phyloP scores from a whole-genome alignment of 35 echinoderm and acorn worm genomes.

The Heliocidaris erythrogramma region DNA sequence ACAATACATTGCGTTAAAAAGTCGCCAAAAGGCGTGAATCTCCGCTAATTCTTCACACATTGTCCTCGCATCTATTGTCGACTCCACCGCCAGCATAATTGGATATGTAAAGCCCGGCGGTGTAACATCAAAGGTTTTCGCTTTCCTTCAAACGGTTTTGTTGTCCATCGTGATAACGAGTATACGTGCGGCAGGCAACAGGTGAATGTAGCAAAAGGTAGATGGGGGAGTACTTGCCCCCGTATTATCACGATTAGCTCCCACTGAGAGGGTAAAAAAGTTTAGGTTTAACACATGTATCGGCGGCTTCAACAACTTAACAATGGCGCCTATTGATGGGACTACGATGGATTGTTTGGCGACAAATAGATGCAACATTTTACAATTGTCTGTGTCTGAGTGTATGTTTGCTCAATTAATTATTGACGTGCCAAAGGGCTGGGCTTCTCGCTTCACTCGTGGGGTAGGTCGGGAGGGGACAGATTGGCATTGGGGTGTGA shows the following conservation, averaged over 20 bases:
- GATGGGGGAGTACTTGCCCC: not conserved
- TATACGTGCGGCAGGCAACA: not conserved
- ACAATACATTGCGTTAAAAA: not conserved
- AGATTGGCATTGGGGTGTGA: slow-evolving; percentile 7
- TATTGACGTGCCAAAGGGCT: slow-evolving; percentile 21
- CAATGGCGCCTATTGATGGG: not conserved
- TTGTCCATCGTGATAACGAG: not conserved
- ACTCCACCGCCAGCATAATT: not conserved
- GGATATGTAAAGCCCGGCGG: slow-evolving; percentile 29
- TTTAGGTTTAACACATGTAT: slow-evolving; percentile 1
- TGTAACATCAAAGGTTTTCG: not conserved
- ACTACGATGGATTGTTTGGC: not conserved
- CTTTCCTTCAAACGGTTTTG: not conserved
- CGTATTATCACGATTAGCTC: not conserved
- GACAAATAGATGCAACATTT: slow-evolving; percentile 23
- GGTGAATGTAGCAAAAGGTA: not conserved
- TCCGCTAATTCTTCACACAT: slow-evolving; percentile 2
- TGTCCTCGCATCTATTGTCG: not conserved
- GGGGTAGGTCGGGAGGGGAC: not conserved
- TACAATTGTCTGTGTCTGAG: not conserved
- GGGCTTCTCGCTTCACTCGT: not conserved
- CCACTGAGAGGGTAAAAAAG: not conserved
- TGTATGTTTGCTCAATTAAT: slow-evolving; percentile 39
- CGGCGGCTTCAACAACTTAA: not conserved
- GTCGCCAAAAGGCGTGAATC: not conserved